Evolutionary conservation across 2,888 invertebrate genomes (phyloP), one percentile per base, ranked within the genome.

Genomic region (Seladonia tumulorum): DNA sequence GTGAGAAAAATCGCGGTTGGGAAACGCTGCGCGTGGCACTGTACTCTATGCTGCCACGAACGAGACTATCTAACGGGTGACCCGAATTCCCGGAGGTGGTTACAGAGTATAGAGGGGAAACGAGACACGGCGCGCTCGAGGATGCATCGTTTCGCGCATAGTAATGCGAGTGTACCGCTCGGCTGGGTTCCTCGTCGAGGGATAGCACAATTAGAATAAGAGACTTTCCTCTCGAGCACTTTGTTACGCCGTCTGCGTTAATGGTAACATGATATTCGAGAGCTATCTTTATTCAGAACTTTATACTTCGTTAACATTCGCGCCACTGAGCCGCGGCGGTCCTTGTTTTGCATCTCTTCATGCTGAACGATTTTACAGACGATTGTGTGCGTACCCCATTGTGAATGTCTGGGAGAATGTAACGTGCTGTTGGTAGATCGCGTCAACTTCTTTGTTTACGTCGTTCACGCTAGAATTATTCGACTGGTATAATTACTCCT

Each of bases 11-110:
- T 49, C 73, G n/a, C 68, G 75, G 87, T 82, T 79, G 82, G 85
- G 89, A 87, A 83, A 83, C 84, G 71, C 75, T 70, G 42, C 45
- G 29, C 68, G 57, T 75, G 82, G 42, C 57, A 57, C 12, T 57
- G 57, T 57, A 5, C 14, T 66, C 77, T n/a, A 5, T 70, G 74
- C 29, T 18, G 18, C 63, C 63, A 18, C 49, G 70, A 42, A 68
- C 68, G 47, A 79, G 76, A 80, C 68, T 68, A 70, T 84, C 76
- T 88, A 89, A 88, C 89, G 88, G 89, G 76, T 85, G 89, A 83
- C 83, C 85, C 89, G 88, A 87, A 87, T 89, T 82, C 87, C 35
- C 86, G 14, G 14, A 49, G 63, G 29, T 35, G 57, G 49, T 35
- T 66, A 8, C 63, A 70, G 42, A 47, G 12, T 49, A 57, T 22